Evolutionary conservation across 1,140 invertebrate genomes (phyloP).

Genomic region (Temnothorax nylanderi): DNA sequence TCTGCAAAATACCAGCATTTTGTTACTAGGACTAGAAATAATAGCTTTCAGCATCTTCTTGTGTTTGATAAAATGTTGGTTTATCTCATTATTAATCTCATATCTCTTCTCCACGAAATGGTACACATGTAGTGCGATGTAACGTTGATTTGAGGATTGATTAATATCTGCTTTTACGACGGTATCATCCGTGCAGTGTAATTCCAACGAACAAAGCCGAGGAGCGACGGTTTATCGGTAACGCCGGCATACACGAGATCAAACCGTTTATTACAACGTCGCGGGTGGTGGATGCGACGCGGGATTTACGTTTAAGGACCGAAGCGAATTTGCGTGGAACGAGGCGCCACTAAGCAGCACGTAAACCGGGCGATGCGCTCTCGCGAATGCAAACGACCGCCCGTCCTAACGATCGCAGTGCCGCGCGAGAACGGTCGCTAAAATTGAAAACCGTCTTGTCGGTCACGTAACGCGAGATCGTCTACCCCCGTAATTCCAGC

Average conservation of each 20-base stretch:
- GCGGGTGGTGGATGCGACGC: background rate
- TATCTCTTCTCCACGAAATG: background rate
- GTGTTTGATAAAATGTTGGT: background rate
- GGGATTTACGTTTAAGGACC: conserved; percentile 10
- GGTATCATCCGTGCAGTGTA: background rate
- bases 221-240: conserved; percentile 1
- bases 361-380: conserved; percentile 16
- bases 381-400: conserved; percentile 9
- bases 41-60: background rate
- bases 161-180: conserved; percentile 13
- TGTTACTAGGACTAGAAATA: background rate
- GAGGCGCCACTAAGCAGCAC: background rate
- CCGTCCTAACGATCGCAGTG: conserved; percentile 19
- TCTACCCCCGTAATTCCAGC: conserved; percentile 17
- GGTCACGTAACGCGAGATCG: conserved; percentile 38
- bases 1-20: background rate
- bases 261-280: conserved; percentile 30
- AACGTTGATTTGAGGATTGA: background rate
- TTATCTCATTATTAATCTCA: background rate
- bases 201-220: conserved; percentile 10
- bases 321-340: conserved; percentile 23
- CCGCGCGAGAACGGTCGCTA: background rate
- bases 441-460: conserved; percentile 55
- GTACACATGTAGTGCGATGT: background rate
- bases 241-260: background rate